Conservation (phyloP, 2,797 vertebrate species). For the Clarias platycephalus region DNA sequence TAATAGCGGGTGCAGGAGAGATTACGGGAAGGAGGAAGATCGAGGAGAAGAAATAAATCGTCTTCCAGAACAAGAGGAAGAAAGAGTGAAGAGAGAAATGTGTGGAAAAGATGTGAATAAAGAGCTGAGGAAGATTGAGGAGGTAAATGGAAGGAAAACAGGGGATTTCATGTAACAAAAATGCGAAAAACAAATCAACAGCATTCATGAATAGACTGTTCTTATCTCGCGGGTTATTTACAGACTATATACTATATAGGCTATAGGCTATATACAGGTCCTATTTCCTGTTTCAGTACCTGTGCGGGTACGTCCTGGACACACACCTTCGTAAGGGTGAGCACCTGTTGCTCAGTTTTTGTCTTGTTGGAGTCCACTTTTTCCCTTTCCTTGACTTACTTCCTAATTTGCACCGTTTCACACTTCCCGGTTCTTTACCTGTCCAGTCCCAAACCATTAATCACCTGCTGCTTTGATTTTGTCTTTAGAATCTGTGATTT, state of each 20-base stretch:
- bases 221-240: background rate
- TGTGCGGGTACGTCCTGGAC: background rate
- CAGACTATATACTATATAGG: no score
- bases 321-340: no score
- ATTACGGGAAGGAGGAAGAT: slow-evolving; percentile 36
- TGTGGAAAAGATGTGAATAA: slow-evolving; percentile 8
- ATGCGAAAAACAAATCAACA: background rate
- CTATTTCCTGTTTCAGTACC: slow-evolving; percentile 3
- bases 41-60: slow-evolving; percentile 42
- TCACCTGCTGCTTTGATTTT: background rate
- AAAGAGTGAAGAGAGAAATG: background rate
- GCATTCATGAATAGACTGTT: background rate
- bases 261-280: no score
- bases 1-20: slow-evolving; percentile 22
- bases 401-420: background rate
- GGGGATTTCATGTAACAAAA: background rate
- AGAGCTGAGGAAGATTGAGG: slow-evolving; percentile 17
- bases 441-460: background rate
- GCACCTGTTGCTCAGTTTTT: background rate
- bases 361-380: background rate
- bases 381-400: background rate
- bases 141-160: slow-evolving; percentile 11
- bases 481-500: background rate
- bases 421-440: background rate
- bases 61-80: slow-evolving; percentile 24